Percentiles rank a stretch among this genome's conserved stretches.
phyloP scores from a whole-genome alignment of 2,888 invertebrate species.

The Anagyrus pseudococci region DNA sequence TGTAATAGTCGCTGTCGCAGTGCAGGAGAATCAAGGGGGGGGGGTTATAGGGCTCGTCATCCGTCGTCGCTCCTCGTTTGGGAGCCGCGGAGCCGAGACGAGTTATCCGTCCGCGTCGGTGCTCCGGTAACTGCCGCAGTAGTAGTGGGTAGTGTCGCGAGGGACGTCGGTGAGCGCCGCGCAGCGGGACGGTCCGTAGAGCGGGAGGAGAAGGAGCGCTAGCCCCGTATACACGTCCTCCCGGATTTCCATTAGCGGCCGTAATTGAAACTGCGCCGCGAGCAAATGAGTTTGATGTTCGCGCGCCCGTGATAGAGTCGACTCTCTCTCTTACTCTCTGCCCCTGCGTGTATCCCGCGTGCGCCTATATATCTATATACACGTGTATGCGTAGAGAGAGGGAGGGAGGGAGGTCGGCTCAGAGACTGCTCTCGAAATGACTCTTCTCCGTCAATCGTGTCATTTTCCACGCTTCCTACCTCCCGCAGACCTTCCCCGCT shows the following conservation, averaged over 20 bases:
- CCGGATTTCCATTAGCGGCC: slow-evolving; percentile 39
- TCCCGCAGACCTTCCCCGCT: background rate
- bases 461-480: slow-evolving; percentile 3
- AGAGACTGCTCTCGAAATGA: no score
- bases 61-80: slow-evolving; percentile 11
- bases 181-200: slow-evolving; percentile 7
- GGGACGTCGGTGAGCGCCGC: background rate
- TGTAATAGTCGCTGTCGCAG: slow-evolving; percentile 3
- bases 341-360: no score
- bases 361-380: no score
- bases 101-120: slow-evolving; percentile 7
- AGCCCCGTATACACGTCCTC: slow-evolving; percentile 5
- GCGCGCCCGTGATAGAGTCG: background rate
- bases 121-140: background rate
- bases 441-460: no score
- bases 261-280: slow-evolving; percentile 40
- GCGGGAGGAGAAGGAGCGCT: background rate
- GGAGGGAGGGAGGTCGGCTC: no score
- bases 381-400: no score
- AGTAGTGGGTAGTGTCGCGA: background rate
- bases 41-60: no score
- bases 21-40: no score
- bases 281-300: slow-evolving; percentile 39
- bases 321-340: no score
- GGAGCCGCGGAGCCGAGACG: slow-evolving; percentile 7